Evolutionary conservation across 92 coral and sea anemone genomes (phyloP), one percentile per base, ranked within the genome.

Genomic region (Isaurus tuberculatus): DNA sequence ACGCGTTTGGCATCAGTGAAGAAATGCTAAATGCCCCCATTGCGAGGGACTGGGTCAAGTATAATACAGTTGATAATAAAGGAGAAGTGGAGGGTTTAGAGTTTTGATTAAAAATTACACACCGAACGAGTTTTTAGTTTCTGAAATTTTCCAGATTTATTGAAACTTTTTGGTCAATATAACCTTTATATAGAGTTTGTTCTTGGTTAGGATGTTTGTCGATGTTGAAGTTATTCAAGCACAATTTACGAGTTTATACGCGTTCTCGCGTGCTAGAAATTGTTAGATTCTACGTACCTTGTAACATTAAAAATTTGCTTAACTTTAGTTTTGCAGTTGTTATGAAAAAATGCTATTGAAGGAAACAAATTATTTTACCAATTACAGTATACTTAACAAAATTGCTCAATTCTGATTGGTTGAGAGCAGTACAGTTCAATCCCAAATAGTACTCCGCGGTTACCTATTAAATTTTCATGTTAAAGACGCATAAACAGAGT

Each of bases 31-130:
- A 86, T 75, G 97, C 97, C 17, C 97, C 97, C 44, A 93, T 93
- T 53, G 97, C 97, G 4, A 87, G 97, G 40, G 97, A 93, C 89
- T 93, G 97, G 97, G 72, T 93, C 87, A 85, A 88, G 89, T 93
- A 91, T 37, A 93, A 93, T 43, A 79, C 91, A 6, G 86, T 86
- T 32, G 97, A 93, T 53, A 91, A 93, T 82, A 83, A 83, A 44
- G 97, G 97, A 9, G 97, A 93, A 73, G 91, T 87, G 0, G 69
- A 60, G 14, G 92, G 86, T 10, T 8, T 78, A 19, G 25, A 85
- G 66, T 88, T 85, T 60, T 88, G 88, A 84, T 75, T 55, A 33
- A 2, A n/a, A 19, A 19, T 40, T 29, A 29, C 75, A 67, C 46
- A 22, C n/a, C n/a, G 65, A 26, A 63, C 14, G 27, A 63, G 0